These are phyloP conservation scores for Phalacrocorax pelagicus DNA, from an alignment of 2,113 vertebrate species.

Conservation along the genomic window DNA sequence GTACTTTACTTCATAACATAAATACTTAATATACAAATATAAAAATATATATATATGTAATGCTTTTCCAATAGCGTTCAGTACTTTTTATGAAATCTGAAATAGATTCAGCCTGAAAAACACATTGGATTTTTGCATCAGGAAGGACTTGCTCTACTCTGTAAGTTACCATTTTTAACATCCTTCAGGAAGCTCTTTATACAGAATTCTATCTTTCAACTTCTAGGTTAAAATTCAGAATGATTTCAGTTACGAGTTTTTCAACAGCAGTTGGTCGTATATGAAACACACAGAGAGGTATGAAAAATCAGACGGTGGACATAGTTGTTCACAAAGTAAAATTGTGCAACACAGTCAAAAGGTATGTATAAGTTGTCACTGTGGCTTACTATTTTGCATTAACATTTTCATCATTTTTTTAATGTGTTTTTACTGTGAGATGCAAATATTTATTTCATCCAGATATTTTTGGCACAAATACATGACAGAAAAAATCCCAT, in stretches of 20 bases:
- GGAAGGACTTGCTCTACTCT: neutral
- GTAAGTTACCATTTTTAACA: neutral
- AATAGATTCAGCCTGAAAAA: neutral
- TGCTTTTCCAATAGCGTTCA: neutral
- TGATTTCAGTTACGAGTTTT: slow-evolving; percentile 89
- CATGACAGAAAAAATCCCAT: neutral
- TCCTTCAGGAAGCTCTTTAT: neutral
- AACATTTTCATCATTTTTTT: neutral
- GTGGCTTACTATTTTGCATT: neutral
- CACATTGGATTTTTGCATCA: neutral
- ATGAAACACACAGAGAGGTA: slow-evolving; percentile 57
- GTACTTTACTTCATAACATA: neutral
- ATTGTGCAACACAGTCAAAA: neutral
- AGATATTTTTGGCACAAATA: neutral
- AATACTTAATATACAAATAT: neutral
- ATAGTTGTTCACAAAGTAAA: accelerated
- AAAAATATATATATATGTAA: neutral
- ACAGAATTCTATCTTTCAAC: neutral
- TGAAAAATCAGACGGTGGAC: neutral
- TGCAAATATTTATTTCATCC: neutral
- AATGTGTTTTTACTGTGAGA: neutral
- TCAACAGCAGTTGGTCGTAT: slow-evolving; percentile 91
- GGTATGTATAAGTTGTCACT: slow-evolving; percentile 45
- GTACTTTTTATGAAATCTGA: neutral
- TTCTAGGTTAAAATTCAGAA: slow-evolving; percentile 86